These are phyloP conservation scores for Neomonachus schauinslandi DNA, from an alignment of 2,113 vertebrate genomes.

Conservation along the genomic window DNA sequence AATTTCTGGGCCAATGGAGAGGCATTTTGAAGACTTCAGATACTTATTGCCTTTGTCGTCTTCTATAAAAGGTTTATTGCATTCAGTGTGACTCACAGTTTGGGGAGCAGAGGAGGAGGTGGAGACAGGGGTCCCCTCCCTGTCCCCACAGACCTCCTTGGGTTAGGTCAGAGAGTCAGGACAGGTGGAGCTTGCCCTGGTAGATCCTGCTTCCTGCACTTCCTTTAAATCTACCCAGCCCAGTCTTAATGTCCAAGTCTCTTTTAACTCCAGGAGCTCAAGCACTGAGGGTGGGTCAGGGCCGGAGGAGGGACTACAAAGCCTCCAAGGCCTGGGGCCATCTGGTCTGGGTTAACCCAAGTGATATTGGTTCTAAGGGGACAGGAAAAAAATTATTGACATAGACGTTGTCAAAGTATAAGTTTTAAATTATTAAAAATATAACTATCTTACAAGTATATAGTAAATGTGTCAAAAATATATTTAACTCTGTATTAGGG, in stretches of 20 bases:
- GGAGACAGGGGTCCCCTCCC: not conserved
- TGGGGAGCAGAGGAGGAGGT: not conserved
- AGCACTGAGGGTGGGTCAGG: not conserved
- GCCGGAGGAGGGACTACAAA: not conserved
- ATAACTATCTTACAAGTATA: not conserved
- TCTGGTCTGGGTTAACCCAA: not conserved
- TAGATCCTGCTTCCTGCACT: not conserved
- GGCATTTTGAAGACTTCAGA: not conserved
- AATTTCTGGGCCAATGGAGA: not conserved
- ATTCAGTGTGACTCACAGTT: constrained; percentile 37
- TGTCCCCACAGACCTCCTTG: not conserved
- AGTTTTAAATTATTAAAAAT: not conserved
- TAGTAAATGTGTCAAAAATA: not conserved
- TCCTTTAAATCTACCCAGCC: not conserved
- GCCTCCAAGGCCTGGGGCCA: too few relatives aligned
- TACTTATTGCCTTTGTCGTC: not conserved
- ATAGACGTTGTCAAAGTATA: not conserved
- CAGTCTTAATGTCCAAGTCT: not conserved
- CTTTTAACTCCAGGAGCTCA: not conserved
- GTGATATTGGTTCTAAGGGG: not conserved
- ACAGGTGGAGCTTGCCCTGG: not conserved
- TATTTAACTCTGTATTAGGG: not conserved
- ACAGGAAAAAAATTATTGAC: not conserved
- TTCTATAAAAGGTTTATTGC: not conserved
- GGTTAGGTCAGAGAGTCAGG: not conserved